Percentiles rank a stretch among this genome's conserved stretches.
Conservation (phyloP, 2,888 invertebrate species). For the Incurvaria masculella region DNA sequence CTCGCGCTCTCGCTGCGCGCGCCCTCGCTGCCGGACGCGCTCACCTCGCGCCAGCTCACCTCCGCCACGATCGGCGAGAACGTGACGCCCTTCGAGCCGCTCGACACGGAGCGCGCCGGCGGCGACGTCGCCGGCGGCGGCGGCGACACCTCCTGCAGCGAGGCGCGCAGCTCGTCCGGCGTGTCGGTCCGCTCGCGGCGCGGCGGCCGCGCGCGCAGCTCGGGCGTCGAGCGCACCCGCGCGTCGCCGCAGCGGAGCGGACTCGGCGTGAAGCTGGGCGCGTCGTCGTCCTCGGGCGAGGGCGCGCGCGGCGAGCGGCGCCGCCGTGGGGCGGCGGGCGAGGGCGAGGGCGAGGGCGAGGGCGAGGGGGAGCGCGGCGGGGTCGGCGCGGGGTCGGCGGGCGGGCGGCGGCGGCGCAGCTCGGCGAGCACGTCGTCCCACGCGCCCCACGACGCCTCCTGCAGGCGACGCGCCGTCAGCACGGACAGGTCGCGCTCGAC, state of each 20-base stretch:
- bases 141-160: constrained; percentile 58
- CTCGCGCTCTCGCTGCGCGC: constrained; percentile 33
- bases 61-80: constrained; percentile 79
- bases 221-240: constrained; percentile 58
- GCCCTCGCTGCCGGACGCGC: constrained; percentile 40
- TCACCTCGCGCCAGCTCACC: constrained; percentile 72
- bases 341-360: constrained; percentile 40
- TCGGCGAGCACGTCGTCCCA: constrained; percentile 54
- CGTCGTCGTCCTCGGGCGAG: constrained; percentile 33
- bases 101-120: constrained; percentile 42
- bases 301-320: constrained; percentile 33
- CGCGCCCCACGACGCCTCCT: constrained; percentile 28
- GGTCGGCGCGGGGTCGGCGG: too few species aligned
- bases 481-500: constrained; percentile 57
- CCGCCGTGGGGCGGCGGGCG: constrained; percentile 38
- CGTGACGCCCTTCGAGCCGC: constrained; percentile 64
- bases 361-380: constrained; percentile 38
- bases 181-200: constrained; percentile 36
- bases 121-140: constrained; percentile 28
- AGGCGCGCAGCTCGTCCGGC: constrained; percentile 50
- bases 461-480: constrained; percentile 47
- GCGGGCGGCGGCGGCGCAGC: constrained; percentile 44
- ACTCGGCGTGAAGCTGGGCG: constrained; percentile 56
- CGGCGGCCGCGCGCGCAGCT: constrained; percentile 47
- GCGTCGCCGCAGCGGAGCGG: constrained; percentile 53